Base-by-base conservation (phyloP, 2,888 invertebrate species). In the Caenorhabditis parvicauda region DNA sequence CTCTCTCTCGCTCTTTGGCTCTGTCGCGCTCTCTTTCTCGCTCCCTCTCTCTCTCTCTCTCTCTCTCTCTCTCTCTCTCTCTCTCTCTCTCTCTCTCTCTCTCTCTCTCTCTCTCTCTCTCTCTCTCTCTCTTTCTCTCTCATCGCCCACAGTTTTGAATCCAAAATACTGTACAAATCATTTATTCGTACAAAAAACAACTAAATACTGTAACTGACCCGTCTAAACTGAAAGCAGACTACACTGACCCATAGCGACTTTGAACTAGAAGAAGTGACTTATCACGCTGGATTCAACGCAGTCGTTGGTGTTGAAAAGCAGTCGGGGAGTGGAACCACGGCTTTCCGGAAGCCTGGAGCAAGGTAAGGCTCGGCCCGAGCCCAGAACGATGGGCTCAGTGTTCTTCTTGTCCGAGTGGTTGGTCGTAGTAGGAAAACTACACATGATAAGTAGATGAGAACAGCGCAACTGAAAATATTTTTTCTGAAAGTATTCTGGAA, bases 321-420 rank as follows among this genome's bases (percentile, higher is more conserved):
- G 27, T 71, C 71, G 2, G 71, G 71, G 14, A 65, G 47, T 14
- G 76, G 76, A 3, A 69, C 67, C 6, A 76, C 54, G 0, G 70
- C 67, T 44, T 76, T 76, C n/a, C 76, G 49, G 54, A 76, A 76
- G 14, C 76, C 76, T 0, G 76, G 76, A 4, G 68, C 76, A 5
- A 76, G 57, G 1, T 64, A 52, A 0, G 75, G 74, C 50, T 70
- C 66, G 7, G 71, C 57, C n/a, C 72, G 56, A n/a, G 74, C 58
- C 67, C 68, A 69, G 49, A 59, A 63, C 2, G 64, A 60, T 4
- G 71, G 71, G 1, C 68, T 57, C 12, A 69, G 52, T 2, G 67
- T 60, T 14, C 59, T 55, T 27, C 71, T 67, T 1, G 57, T 53
- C 28, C 62, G 67, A n/a, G n/a, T n/a, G 17, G 50, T 52, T 7